Evolutionary conservation across 2,888 invertebrate genomes (phyloP).

Genomic region (Lypha dubia): DNA sequence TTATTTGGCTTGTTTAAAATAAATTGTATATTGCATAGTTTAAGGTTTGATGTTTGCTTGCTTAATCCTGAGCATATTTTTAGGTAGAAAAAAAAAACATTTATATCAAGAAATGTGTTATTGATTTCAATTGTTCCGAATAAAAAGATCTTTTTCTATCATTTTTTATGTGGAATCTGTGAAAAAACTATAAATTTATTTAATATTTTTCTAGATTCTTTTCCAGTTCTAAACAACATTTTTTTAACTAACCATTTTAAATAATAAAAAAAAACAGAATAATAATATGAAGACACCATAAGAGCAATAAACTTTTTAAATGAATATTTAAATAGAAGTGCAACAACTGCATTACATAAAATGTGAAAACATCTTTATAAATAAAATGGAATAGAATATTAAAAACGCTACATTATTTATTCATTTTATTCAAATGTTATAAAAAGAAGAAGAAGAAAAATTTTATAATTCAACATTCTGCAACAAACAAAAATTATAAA

Average conservation of each 20-base stretch:
- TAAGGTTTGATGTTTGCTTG: background rate
- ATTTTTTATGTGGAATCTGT: too few relatives aligned
- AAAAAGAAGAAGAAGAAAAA: background rate
- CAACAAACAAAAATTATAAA: slow-evolving; percentile 34
- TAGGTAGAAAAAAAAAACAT: too few relatives aligned
- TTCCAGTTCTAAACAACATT: background rate
- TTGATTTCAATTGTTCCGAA: too few relatives aligned
- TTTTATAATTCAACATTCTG: slow-evolving; percentile 18
- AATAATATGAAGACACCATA: slow-evolving; percentile 15
- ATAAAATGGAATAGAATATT: slow-evolving; percentile 53
- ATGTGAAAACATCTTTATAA: background rate
- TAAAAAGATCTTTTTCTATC: too few relatives aligned
- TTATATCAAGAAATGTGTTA: too few relatives aligned
- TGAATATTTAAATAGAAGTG: slow-evolving; percentile 47
- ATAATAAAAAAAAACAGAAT: background rate
- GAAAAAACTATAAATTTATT: too few relatives aligned
- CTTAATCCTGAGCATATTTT: slow-evolving; percentile 1
- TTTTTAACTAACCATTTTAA: background rate
- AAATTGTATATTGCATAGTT: background rate
- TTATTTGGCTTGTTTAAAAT: slow-evolving; percentile 10
- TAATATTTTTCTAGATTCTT: background rate
- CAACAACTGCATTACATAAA: slow-evolving; percentile 24
- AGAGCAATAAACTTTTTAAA: slow-evolving; percentile 63
- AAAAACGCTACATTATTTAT: slow-evolving; percentile 53
- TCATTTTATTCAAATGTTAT: slow-evolving; percentile 50